Conservation (phyloP, 2,797 vertebrate genomes). For the Ibycter americanus region DNA sequence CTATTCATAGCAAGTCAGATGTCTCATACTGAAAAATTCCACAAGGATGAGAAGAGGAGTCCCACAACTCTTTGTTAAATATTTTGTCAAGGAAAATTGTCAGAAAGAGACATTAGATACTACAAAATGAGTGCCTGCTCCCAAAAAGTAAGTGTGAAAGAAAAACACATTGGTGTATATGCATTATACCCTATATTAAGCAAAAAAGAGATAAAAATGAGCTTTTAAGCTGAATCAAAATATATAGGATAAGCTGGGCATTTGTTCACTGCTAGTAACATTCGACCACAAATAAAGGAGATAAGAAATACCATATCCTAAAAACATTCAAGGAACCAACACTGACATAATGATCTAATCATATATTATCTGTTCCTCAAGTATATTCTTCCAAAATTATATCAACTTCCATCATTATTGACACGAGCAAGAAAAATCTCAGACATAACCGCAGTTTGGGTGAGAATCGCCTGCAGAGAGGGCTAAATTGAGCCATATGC, state of each 20-base stretch:
- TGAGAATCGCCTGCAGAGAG: neutral
- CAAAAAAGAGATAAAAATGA: neutral
- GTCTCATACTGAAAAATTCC: constrained; percentile 6
- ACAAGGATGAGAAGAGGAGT: neutral
- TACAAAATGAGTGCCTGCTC: neutral
- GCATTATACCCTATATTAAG: neutral
- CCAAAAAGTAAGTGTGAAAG: neutral
- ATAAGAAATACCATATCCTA: neutral
- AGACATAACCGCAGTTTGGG: neutral
- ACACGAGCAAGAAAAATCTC: neutral
- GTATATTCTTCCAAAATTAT: neutral
- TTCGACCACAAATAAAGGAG: neutral
- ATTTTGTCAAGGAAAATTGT: constrained; percentile 18
- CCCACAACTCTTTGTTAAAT: constrained; percentile 6
- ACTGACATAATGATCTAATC: neutral
- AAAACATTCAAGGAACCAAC: neutral
- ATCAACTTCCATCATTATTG: neutral
- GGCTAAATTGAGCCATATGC: neutral
- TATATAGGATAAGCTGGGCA: neutral
- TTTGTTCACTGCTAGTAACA: neutral
- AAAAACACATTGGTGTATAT: neutral
- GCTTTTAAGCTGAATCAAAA: neutral
- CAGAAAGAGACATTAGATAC: neutral
- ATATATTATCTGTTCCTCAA: neutral
- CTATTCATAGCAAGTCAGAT: neutral